A percentile compares a stretch with the other conserved stretches of the same genome.
These are phyloP conservation scores for Psittacara wagleri DNA, from an alignment of 2,113 vertebrate genomes.

Conservation along the genomic window DNA sequence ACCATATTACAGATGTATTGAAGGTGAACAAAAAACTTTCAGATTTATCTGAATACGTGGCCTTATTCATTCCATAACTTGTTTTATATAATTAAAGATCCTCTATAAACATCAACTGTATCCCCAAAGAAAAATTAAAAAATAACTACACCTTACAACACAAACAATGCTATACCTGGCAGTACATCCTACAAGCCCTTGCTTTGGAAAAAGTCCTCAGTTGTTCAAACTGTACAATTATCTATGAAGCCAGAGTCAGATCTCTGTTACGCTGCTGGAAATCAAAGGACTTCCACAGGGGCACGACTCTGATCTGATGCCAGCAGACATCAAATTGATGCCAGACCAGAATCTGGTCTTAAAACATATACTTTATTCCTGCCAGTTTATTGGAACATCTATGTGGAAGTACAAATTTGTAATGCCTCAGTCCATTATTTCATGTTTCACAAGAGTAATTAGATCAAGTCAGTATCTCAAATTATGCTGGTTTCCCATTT, in stretches of 20 bases:
- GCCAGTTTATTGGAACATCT: not conserved
- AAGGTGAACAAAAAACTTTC: conserved; percentile 50
- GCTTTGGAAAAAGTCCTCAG: not conserved
- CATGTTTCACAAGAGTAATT: not conserved
- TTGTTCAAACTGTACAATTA: conserved; percentile 18
- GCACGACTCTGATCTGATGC: not conserved
- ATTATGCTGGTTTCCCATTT: not conserved
- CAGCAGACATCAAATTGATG: not conserved
- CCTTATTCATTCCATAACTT: conserved; percentile 43
- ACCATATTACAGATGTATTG: conserved; percentile 32
- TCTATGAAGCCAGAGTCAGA: not conserved
- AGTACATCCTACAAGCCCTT: not conserved
- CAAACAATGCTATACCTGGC: not conserved
- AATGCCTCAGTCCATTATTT: not conserved
- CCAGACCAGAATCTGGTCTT: not conserved
- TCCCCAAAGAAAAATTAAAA: conserved; percentile 1
- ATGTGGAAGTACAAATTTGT: not conserved
- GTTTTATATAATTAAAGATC: conserved; percentile 39
- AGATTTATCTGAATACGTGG: conserved; percentile 43
- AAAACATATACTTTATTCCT: not conserved
- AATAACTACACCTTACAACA: not conserved
- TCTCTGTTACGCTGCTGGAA: not conserved
- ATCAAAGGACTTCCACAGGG: not conserved
- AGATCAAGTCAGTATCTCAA: not conserved
- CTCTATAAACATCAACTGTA: conserved; percentile 25